phyloP scores from a whole-genome alignment of 1,140 invertebrate species.

The Ceratosolen fusciceps region DNA sequence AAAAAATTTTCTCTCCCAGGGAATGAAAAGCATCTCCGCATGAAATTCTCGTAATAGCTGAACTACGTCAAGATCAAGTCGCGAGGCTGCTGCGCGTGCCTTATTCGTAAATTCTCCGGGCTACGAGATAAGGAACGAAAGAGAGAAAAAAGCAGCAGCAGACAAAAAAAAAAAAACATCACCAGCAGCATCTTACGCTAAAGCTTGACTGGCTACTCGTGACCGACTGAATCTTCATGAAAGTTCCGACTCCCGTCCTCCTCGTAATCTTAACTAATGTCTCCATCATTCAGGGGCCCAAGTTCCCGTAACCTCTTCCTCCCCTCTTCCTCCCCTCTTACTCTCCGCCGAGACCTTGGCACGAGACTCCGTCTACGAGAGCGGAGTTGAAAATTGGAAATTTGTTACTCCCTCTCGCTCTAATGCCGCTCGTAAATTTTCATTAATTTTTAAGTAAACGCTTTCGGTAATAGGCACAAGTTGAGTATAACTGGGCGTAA shows the following conservation, averaged over 20 bases:
- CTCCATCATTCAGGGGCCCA: slow-evolving; percentile 47
- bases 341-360: background rate
- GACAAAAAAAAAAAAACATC: no score
- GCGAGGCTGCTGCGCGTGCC: background rate
- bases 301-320: slow-evolving; percentile 38
- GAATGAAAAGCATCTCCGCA: background rate
- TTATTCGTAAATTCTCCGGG: background rate
- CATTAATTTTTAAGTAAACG: slow-evolving; percentile 28
- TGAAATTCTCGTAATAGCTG: slow-evolving; percentile 23
- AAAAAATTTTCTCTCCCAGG: background rate
- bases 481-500: no score
- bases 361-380: slow-evolving; percentile 19
- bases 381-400: slow-evolving; percentile 52
- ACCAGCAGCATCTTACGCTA: background rate
- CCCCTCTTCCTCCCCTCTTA: slow-evolving; percentile 13
- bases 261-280: slow-evolving; percentile 54
- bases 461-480: background rate
- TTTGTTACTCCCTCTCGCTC: slow-evolving; percentile 36
- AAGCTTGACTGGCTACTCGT: background rate
- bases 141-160: background rate
- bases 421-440: slow-evolving; percentile 50
- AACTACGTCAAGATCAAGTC: slow-evolving; percentile 28
- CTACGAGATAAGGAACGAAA: no score
- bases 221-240: slow-evolving; percentile 29
- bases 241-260: slow-evolving; percentile 20